Conservation (phyloP, 2,888 invertebrate species). For the Tromatobia lineatoria region DNA sequence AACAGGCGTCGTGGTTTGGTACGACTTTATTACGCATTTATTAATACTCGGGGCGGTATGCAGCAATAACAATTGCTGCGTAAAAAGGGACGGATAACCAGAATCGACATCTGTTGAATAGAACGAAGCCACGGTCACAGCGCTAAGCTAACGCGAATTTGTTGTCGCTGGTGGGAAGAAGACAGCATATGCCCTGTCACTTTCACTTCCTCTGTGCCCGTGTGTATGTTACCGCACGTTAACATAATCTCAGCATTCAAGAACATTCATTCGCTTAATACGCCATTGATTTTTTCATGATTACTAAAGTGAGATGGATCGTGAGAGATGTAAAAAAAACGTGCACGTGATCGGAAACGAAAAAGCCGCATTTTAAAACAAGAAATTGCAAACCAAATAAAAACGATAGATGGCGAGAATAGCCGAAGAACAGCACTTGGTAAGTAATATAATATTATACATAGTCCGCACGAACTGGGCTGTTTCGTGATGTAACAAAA, state of each 20-base stretch:
- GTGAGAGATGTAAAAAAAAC: slow-evolving; percentile 5
- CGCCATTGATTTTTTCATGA: slow-evolving; percentile 7
- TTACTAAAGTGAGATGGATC: slow-evolving; percentile 13
- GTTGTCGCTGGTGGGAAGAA: background rate
- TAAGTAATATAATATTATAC: slow-evolving; percentile 5
- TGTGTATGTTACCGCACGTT: background rate
- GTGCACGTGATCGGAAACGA: slow-evolving; percentile 14
- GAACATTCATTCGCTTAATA: background rate
- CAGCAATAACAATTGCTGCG: background rate
- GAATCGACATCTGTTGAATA: background rate
- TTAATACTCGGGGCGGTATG: too few species aligned
- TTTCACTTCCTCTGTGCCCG: background rate
- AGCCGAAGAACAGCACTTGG: slow-evolving; percentile 5
- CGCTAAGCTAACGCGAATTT: too few species aligned
- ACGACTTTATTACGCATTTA: too few species aligned
- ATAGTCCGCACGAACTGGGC: background rate
- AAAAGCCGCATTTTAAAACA: background rate
- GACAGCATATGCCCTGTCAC: background rate
- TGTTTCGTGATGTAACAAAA: background rate
- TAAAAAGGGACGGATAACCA: background rate
- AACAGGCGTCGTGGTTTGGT: too few species aligned
- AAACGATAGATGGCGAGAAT: background rate
- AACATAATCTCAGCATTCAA: background rate
- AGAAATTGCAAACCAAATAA: slow-evolving; percentile 1
- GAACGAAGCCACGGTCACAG: background rate